Percentiles rank a stretch among this genome's conserved stretches.
These are phyloP conservation scores for Drosophila birchii DNA, from an alignment of 2,888 invertebrate species.

Conservation along the genomic window DNA sequence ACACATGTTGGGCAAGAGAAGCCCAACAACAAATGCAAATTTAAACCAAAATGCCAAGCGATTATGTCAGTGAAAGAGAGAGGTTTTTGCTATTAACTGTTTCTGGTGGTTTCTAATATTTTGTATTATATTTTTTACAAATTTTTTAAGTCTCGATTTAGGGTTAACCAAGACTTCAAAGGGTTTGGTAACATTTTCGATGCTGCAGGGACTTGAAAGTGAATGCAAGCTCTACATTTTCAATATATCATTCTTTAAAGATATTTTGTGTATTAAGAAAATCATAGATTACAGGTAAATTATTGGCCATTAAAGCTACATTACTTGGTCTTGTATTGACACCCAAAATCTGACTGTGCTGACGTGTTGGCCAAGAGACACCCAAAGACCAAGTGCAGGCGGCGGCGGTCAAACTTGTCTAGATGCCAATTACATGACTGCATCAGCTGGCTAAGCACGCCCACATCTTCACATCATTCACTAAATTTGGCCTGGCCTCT, in stretches of 20 bases:
- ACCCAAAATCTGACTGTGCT: constrained; percentile 1
- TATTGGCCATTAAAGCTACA: background rate
- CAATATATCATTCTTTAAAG: background rate
- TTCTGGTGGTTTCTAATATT: background rate
- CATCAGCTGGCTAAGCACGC: constrained; percentile 51
- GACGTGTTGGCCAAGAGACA: constrained; percentile 51
- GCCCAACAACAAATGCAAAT: constrained; percentile 56
- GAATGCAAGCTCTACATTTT: background rate
- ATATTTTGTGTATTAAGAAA: background rate
- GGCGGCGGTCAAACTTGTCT: constrained; percentile 72
- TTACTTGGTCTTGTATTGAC: background rate
- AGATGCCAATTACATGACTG: constrained; percentile 74
- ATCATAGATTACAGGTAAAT: background rate
- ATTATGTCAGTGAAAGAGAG: constrained; percentile 60
- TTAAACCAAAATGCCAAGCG: constrained; percentile 37
- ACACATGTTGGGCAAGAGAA: constrained; percentile 47
- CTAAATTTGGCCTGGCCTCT: constrained; percentile 73
- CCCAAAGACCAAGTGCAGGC: constrained; percentile 62
- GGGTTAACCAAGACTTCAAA: too few species aligned
- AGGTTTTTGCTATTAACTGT: background rate
- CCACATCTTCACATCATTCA: constrained; percentile 46
- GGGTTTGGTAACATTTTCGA: background rate
- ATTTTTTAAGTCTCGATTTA: background rate
- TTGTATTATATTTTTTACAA: background rate
- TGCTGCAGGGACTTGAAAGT: background rate